Conservation (phyloP, 2,113 vertebrate species). For the Tachuris rubrigastra region DNA sequence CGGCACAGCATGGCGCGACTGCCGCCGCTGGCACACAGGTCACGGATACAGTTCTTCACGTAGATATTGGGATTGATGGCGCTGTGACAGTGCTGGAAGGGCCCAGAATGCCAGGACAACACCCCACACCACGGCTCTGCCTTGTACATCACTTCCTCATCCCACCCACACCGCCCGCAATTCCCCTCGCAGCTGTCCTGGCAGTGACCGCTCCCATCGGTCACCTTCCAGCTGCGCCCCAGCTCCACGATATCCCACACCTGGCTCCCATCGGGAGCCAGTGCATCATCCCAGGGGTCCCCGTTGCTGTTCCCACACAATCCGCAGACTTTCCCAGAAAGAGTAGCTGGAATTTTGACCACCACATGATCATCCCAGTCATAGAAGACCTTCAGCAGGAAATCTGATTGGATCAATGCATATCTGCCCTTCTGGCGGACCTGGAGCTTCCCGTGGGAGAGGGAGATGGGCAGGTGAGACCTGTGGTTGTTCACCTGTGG, state of each 20-base stretch:
- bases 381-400: slow-evolving; percentile 71
- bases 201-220: background rate
- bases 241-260: background rate
- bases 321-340: background rate
- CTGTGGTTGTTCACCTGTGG: slow-evolving; percentile 69
- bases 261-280: background rate
- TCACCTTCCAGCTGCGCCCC: slow-evolving; percentile 37
- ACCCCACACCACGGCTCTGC: background rate
- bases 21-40: slow-evolving; percentile 67
- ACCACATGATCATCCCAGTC: slow-evolving; percentile 72
- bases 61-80: slow-evolving; percentile 56
- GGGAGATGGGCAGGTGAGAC: slow-evolving; percentile 68
- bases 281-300: background rate
- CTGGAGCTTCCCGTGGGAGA: slow-evolving; percentile 52
- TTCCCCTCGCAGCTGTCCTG: background rate
- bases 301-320: slow-evolving; percentile 58
- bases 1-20: slow-evolving; percentile 56
- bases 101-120: background rate
- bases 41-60: slow-evolving; percentile 70
- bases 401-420: slow-evolving; percentile 53
- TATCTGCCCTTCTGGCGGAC: slow-evolving; percentile 66
- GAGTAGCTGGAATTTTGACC: slow-evolving; percentile 43
- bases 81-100: slow-evolving; percentile 68
- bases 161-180: background rate
- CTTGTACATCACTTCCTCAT: accelerated